Conservation (phyloP, 2,113 vertebrate species). For the Cathartes aura region DNA sequence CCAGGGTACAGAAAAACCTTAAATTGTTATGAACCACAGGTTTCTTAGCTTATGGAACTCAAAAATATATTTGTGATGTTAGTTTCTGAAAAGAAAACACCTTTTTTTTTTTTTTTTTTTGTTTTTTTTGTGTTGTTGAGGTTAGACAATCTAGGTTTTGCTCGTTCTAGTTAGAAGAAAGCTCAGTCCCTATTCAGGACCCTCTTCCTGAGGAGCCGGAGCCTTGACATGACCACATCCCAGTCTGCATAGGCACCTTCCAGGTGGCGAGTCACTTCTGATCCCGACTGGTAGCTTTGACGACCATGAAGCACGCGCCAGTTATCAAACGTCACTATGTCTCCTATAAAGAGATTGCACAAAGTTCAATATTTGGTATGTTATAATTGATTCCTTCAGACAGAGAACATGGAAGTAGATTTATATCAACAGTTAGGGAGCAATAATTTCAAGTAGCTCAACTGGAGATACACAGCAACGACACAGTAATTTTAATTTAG, state of each 20-base stretch:
- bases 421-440: background rate
- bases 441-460: background rate
- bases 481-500: background rate
- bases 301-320: slow-evolving; percentile 91
- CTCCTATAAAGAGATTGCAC: slow-evolving; percentile 75
- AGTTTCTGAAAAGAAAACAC: background rate
- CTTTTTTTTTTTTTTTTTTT: background rate
- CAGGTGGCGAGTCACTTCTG: slow-evolving; percentile 78
- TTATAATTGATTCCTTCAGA: background rate
- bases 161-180: background rate
- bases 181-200: slow-evolving; percentile 56
- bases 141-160: background rate
- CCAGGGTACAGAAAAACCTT: background rate
- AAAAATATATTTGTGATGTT: background rate
- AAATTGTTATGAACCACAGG: background rate
- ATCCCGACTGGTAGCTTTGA: slow-evolving; percentile 71
- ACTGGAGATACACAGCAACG: background rate
- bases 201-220: slow-evolving; percentile 79
- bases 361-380: background rate
- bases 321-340: slow-evolving; percentile 93
- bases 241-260: slow-evolving; percentile 95
- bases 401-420: background rate
- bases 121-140: background rate
- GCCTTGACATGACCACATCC: slow-evolving; percentile 93
- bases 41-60: background rate